Evolutionary conservation across 2,888 invertebrate genomes (phyloP).

Genomic region (Gastracanthus pulcherrimus): DNA sequence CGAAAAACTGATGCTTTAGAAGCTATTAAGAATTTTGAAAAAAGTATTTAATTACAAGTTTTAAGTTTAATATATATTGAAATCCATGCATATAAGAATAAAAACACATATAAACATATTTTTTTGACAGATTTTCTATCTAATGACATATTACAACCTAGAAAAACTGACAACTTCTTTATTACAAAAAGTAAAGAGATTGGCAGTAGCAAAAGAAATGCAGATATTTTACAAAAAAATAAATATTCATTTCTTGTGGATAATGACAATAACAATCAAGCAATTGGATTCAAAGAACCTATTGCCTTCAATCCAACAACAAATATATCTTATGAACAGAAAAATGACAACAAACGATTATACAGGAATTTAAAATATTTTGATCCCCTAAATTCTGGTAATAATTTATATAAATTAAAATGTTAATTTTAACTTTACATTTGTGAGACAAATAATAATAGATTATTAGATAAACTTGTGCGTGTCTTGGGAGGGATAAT

Average conservation of each 20-base stretch:
- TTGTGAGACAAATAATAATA: conserved; percentile 3
- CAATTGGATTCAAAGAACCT: neutral
- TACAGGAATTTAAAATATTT: conserved; percentile 47
- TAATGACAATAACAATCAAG: conserved; percentile 55
- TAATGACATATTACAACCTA: conserved; percentile 44
- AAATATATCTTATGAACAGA: neutral
- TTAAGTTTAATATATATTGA: neutral
- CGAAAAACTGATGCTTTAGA: conserved; percentile 57
- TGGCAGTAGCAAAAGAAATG: conserved; percentile 58
- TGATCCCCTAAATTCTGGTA: conserved; percentile 57
- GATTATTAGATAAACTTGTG: conserved; percentile 22
- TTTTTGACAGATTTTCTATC: conserved; percentile 58
- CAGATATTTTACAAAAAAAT: conserved; percentile 16
- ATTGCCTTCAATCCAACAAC: neutral
- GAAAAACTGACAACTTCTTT: conserved; percentile 53
- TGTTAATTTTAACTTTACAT: neutral
- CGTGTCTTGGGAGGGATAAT: conserved; percentile 51
- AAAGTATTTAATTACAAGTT: conserved; percentile 59
- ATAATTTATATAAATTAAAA: neutral
- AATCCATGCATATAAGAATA: neutral
- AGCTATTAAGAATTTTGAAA: conserved; percentile 50
- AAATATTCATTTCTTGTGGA: conserved; percentile 33
- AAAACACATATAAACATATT: conserved; percentile 1
- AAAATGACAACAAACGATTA: conserved; percentile 48
- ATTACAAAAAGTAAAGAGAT: conserved; percentile 50